Base-by-base conservation (phyloP, 2,797 vertebrate species). In the Steatocranus sp. region DNA sequence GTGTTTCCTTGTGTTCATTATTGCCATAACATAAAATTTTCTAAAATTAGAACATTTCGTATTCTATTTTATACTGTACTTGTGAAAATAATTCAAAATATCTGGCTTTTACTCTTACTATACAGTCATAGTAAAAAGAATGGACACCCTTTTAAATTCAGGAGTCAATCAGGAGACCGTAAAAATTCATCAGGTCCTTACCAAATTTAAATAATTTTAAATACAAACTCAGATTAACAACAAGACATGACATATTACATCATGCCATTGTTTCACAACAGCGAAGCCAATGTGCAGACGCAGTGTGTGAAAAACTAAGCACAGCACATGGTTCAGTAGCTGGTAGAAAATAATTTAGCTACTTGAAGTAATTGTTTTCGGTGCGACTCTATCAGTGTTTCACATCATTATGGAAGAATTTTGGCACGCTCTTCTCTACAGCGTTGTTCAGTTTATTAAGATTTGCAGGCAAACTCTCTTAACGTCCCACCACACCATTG, bases 211-310 rank as follows among this genome's bases (percentile, higher is more conserved):
- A 38, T 63, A 2, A 36, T 61, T 2, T 14, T 63, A 63, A 36
- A 20, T 8, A 36, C n/a, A 63, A 63, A 63, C 58, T 63, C 58
- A 14, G 58, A 38, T 63, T 36, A 63, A 63, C 58, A 38, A 63
- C 3, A 63, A 38, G 18, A 63, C 2, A n/a, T 61, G 56, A n/a
- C 56, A 63, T 63, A 38, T 63, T 20, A 23, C 1, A 23, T 20
- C 58, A 14, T 63, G 5, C n/a, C 11, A 38, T 36, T 63, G 32
- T 63, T 38, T 63, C 11, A 63, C 58, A 38, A 38, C 11, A 63
- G 0, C 11, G 0, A 38, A 63, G 58, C 11, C 34, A 38, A 0
- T n/a, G 56, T 61, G 10, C 6, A 61, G 18, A 23, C 0, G 0
- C 3, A 23, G 20, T 25, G 20, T 43, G 20, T 0, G 61, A 8